These are phyloP conservation scores for Pediacus dermestoides DNA, from an alignment of 2,888 invertebrate genomes.

Conservation along the genomic window DNA sequence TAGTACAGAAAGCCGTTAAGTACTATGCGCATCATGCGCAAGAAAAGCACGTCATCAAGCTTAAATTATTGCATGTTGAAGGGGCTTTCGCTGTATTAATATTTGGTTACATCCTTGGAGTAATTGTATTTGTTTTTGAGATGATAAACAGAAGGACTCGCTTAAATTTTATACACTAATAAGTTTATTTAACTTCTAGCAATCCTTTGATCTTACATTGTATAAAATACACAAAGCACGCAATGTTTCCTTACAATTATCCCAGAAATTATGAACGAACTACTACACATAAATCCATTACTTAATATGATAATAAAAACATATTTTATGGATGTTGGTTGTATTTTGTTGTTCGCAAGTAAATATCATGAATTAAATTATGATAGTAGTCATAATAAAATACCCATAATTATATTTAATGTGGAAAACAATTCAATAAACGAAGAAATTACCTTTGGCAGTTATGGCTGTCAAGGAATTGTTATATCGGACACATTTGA, in stretches of 20 bases:
- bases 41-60: conserved; percentile 28
- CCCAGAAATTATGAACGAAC: not conserved
- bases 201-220: conserved; percentile 1
- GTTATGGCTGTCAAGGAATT: conserved; percentile 1
- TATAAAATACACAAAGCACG: not conserved
- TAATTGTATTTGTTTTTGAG: not conserved
- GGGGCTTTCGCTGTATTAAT: conserved; percentile 41
- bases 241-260: not conserved
- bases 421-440: too few relatives aligned
- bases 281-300: not conserved
- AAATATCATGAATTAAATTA: too few relatives aligned
- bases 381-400: too few relatives aligned
- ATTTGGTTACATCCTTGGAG: conserved; percentile 26
- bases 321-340: not conserved
- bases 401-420: too few relatives aligned
- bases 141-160: too few relatives aligned
- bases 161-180: too few relatives aligned
- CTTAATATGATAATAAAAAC: not conserved
- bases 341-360: not conserved
- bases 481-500: not conserved
- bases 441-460: too few relatives aligned
- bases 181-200: conserved; percentile 1
- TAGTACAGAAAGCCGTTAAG: conserved; percentile 55
- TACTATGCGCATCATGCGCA: conserved; percentile 34
- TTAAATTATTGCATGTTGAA: conserved; percentile 41